Base-by-base conservation (phyloP, 2,888 invertebrate genomes). In the Metopia argyrocephala region DNA sequence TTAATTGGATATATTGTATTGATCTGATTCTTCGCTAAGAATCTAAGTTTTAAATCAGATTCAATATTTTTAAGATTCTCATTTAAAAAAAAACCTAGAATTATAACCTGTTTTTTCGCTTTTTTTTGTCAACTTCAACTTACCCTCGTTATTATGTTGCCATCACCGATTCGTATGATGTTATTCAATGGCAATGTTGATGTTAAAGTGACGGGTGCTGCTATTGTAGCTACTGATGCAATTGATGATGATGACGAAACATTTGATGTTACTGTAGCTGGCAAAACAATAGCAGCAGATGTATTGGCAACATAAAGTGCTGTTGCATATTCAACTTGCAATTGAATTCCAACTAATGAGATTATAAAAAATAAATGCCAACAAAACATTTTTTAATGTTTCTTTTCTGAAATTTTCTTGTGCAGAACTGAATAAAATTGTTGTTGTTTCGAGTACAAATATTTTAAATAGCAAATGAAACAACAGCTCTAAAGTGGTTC, bases 121-220 rank as follows among this genome's bases (percentile, higher is more conserved):
- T n/a, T n/a, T n/a, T n/a, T n/a, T n/a, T n/a, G n/a, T n/a, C n/a
- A n/a, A n/a, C n/a, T 25, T 38, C 5, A 59, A 85, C 89, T 88
- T 86, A 90, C 90, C 83, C 87, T 85, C 3, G 85, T 85, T 61
- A 90, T 86, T 57, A 89, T 85, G 82, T 87, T 90, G 79, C 90
- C 90, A 85, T 90, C 90, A 3, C 87, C 89, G 52, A 90, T 88
- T 65, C 89, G 85, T 21, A 89, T 79, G 76, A 87, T 85, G 48
- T 87, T 87, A 71, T 88, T 87, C 62, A 89, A 84, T 61, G 62
- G 20, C 46, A 85, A 83, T 62, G 79, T 83, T 62, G 83, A 68
- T 52, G 84, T 79, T 74, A 83, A 79, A 75, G 65, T 84, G 62
- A 80, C 57, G 52, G 71, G 59, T 52, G 75, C 31, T 46, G 82